These are phyloP conservation scores for Cacatua alba DNA, from an alignment of 2,113 vertebrate species.

Conservation along the genomic window DNA sequence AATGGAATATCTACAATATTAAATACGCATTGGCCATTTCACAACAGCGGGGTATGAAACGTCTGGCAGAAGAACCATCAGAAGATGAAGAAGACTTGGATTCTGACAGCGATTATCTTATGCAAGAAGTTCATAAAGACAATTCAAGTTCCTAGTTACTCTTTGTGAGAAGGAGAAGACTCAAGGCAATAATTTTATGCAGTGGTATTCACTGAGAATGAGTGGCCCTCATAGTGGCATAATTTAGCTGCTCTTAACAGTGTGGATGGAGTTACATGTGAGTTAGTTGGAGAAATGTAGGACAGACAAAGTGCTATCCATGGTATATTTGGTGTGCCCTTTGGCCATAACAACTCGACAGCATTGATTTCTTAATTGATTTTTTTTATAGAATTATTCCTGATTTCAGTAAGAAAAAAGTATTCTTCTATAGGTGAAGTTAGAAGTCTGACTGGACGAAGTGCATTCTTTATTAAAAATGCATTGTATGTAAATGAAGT, in stretches of 20 bases:
- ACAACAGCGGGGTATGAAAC: slow-evolving; percentile 86
- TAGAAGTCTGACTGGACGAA: not conserved
- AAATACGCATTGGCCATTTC: slow-evolving; percentile 84
- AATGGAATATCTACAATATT: slow-evolving; percentile 94
- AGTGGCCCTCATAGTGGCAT: slow-evolving; percentile 69
- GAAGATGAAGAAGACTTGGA: slow-evolving; percentile 19
- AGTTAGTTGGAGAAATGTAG: not conserved
- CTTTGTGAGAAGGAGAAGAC: not conserved
- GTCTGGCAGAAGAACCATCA: slow-evolving; percentile 53
- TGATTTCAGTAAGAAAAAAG: not conserved
- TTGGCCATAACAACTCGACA: not conserved
- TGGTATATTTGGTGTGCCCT: not conserved
- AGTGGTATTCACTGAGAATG: slow-evolving; percentile 70
- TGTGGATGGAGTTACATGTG: not conserved
- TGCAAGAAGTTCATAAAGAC: not conserved
- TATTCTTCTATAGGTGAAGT: not conserved
- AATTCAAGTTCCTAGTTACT: not conserved
- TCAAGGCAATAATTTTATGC: not conserved
- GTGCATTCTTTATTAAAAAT: not conserved
- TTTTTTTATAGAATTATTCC: not conserved
- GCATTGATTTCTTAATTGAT: not conserved
- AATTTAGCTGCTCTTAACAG: not conserved
- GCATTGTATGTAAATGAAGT: not conserved
- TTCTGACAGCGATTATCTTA: slow-evolving; percentile 45
- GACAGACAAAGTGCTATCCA: not conserved